These are phyloP conservation scores for Lithophane semibrunnea DNA, from an alignment of 2,888 invertebrate genomes.

Conservation along the genomic window DNA sequence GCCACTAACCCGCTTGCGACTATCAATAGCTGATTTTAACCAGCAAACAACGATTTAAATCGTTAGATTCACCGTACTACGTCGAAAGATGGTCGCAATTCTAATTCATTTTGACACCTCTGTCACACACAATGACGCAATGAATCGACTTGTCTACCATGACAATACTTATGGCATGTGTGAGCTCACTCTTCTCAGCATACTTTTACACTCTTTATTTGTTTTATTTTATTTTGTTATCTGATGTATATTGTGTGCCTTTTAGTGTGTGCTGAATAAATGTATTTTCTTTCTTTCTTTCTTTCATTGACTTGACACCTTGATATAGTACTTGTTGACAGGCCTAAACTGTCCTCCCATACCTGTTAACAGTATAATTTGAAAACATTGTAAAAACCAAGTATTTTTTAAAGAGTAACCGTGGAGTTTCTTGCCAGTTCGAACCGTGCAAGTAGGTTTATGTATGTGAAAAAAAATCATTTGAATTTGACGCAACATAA, in stretches of 20 bases:
- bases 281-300: no score
- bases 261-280: no score
- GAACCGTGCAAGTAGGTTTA: no score
- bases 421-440: no score
- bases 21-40: conserved; percentile 12
- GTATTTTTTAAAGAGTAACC: no score
- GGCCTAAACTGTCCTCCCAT: neutral
- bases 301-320: neutral
- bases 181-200: neutral
- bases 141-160: neutral
- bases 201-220: no score
- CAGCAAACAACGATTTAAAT: conserved; percentile 17
- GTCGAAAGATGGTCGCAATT: neutral
- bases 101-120: neutral
- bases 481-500: neutral
- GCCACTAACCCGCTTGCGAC: neutral
- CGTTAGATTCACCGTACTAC: neutral
- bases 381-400: neutral
- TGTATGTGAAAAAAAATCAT: no score
- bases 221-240: no score
- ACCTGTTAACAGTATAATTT: neutral
- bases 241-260: no score
- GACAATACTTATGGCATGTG: neutral
- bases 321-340: no score
- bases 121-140: neutral